Conservation (phyloP, 2,113 vertebrate genomes). For the Raja brachyura region DNA sequence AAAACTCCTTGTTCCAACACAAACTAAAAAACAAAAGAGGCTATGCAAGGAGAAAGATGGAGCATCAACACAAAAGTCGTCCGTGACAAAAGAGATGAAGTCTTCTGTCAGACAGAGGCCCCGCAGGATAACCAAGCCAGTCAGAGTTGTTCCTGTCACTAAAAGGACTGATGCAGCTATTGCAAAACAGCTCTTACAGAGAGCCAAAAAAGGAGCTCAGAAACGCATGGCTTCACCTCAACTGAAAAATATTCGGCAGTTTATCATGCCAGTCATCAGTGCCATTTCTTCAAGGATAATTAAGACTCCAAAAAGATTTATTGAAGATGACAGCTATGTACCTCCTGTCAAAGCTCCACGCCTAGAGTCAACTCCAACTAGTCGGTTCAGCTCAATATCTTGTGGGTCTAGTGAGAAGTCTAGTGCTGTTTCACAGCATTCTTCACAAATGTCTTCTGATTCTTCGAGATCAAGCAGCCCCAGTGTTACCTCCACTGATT, state of each 20-base stretch:
- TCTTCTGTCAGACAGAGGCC: slow-evolving; percentile 80
- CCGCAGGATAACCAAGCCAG: slow-evolving; percentile 78
- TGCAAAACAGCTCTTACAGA: slow-evolving; percentile 90
- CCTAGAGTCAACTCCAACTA: slow-evolving; percentile 66
- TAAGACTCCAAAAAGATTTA: slow-evolving; percentile 94
- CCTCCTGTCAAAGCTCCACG: slow-evolving; percentile 85
- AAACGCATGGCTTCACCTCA: slow-evolving; percentile 62
- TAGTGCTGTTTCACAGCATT: slow-evolving; percentile 87
- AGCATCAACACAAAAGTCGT: slow-evolving; percentile 45
- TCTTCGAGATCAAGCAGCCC: slow-evolving; percentile 93
- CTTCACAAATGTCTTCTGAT: slow-evolving; percentile 90
- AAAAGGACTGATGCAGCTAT: slow-evolving; percentile 92
- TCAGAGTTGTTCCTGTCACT: slow-evolving; percentile 83
- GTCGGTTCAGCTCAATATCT: slow-evolving; percentile 81
- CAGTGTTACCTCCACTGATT: slow-evolving; percentile 89
- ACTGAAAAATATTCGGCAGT: slow-evolving; percentile 94
- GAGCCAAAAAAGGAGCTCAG: slow-evolving; percentile 86
- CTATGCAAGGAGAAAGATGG: slow-evolving; percentile 66
- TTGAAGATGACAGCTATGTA: slow-evolving; percentile 86
- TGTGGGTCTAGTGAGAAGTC: slow-evolving; percentile 82
- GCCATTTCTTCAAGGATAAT: slow-evolving; percentile 93
- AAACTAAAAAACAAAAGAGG: slow-evolving; percentile 74
- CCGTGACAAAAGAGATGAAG: slow-evolving; percentile 53
- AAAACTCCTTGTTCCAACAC: slow-evolving; percentile 55
- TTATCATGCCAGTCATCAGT: slow-evolving; percentile 97